Conservation (phyloP, 1,140 invertebrate genomes). For the Andricus grossulariae region DNA sequence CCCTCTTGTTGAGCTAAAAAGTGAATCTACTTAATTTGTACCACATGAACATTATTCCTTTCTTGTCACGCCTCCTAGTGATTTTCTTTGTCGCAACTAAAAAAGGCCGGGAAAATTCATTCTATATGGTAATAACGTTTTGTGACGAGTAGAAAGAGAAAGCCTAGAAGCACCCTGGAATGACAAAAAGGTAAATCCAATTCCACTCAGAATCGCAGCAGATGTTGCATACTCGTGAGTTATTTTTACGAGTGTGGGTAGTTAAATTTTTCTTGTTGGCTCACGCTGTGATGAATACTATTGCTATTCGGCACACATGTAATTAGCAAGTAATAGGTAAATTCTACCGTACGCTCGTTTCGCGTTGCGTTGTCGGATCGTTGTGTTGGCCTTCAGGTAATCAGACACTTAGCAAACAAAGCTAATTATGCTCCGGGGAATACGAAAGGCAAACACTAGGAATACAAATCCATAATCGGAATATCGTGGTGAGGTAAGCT, state of each 20-base stretch:
- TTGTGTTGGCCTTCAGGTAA: slow-evolving; percentile 55
- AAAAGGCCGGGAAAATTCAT: not conserved
- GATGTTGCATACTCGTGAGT: not conserved
- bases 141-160: slow-evolving; percentile 14
- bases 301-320: not conserved
- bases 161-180: slow-evolving; percentile 1
- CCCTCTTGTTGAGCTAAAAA: not conserved
- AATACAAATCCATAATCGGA: slow-evolving; percentile 64
- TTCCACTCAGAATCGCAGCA: slow-evolving; percentile 6
- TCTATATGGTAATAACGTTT: slow-evolving; percentile 30
- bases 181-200: slow-evolving; percentile 25
- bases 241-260: not conserved
- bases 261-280: slow-evolving; percentile 4
- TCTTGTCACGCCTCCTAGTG: not conserved
- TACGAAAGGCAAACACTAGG: slow-evolving; percentile 53
- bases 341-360: slow-evolving; percentile 38
- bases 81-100: not conserved
- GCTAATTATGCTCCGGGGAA: slow-evolving; percentile 65
- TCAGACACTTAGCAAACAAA: slow-evolving; percentile 70
- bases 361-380: slow-evolving; percentile 27
- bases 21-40: slow-evolving; percentile 11
- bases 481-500: slow-evolving; percentile 50
- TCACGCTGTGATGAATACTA: not conserved
- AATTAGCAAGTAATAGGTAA: slow-evolving; percentile 41
- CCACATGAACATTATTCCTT: not conserved